A percentile compares a stretch with the other conserved stretches of the same genome.
These are phyloP conservation scores for Molanna angustata DNA, from an alignment of 2,888 invertebrate species.

Conservation along the genomic window DNA sequence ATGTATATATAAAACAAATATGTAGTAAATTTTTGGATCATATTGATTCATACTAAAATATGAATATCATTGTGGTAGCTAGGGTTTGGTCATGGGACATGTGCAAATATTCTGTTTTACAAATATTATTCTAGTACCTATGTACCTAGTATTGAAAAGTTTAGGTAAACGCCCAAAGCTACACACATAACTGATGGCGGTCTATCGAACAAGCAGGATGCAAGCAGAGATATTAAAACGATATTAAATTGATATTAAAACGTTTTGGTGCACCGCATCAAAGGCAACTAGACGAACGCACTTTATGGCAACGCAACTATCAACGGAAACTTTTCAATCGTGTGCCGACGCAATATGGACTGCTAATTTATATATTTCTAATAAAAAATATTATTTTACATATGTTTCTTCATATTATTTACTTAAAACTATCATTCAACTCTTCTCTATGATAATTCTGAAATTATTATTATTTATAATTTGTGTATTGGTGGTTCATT, in stretches of 20 bases:
- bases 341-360: neutral
- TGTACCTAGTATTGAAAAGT: slow-evolving; percentile 8
- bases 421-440: too few relatives aligned
- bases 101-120: too few relatives aligned
- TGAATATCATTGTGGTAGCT: too few relatives aligned
- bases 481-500: too few relatives aligned
- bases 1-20: too few relatives aligned
- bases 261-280: slow-evolving; percentile 18
- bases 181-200: slow-evolving; percentile 10
- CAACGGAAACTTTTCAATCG: neutral
- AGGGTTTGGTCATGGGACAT: too few relatives aligned
- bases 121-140: too few relatives aligned
- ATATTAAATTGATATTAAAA: slow-evolving; percentile 28
- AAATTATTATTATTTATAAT: too few relatives aligned
- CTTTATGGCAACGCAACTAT: slow-evolving; percentile 17
- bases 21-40: too few relatives aligned
- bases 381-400: neutral
- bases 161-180: slow-evolving; percentile 6
- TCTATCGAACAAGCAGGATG: slow-evolving; percentile 1
- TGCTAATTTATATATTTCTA: neutral
- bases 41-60: too few relatives aligned
- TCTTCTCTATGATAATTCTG: too few relatives aligned
- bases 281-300: slow-evolving; percentile 22
- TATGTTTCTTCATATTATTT: neutral
- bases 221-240: slow-evolving; percentile 11